These are phyloP conservation scores for Artemia franciscana DNA, from an alignment of 1,140 invertebrate genomes.

Conservation along the genomic window DNA sequence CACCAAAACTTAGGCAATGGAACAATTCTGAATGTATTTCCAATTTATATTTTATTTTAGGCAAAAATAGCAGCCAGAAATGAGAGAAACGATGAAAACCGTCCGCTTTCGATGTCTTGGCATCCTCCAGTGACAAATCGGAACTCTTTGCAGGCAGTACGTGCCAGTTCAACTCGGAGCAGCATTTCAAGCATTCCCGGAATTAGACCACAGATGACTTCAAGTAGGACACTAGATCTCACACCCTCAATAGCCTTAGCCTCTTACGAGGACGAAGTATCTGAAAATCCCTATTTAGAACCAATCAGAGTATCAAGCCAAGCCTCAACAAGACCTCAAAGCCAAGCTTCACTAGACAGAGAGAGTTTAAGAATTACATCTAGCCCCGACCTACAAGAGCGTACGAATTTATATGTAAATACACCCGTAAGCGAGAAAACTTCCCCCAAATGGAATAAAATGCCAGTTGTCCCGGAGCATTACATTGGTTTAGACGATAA, in stretches of 20 bases:
- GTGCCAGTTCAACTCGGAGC: not conserved
- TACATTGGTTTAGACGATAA: not conserved
- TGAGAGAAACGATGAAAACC: constrained; percentile 1
- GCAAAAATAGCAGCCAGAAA: constrained; percentile 4
- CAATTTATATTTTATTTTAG: not conserved
- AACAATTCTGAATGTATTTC: too few relatives aligned
- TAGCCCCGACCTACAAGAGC: not conserved
- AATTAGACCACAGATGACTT: not conserved
- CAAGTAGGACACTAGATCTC: not conserved
- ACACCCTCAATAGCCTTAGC: not conserved
- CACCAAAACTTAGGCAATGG: too few relatives aligned
- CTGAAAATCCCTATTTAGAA: constrained; percentile 12
- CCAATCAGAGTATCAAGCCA: constrained; percentile 7
- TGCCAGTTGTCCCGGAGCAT: not conserved
- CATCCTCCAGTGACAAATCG: not conserved
- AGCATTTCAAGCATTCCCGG: not conserved
- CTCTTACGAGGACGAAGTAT: not conserved
- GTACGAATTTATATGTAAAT: not conserved
- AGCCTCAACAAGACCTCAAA: not conserved
- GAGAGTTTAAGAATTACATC: not conserved
- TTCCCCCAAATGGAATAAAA: not conserved
- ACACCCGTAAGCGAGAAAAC: not conserved
- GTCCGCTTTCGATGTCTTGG: not conserved
- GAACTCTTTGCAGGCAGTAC: not conserved
- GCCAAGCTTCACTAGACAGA: not conserved